Base-by-base conservation (phyloP, 2,797 vertebrate species). In the Melanotaenia boesemani region DNA sequence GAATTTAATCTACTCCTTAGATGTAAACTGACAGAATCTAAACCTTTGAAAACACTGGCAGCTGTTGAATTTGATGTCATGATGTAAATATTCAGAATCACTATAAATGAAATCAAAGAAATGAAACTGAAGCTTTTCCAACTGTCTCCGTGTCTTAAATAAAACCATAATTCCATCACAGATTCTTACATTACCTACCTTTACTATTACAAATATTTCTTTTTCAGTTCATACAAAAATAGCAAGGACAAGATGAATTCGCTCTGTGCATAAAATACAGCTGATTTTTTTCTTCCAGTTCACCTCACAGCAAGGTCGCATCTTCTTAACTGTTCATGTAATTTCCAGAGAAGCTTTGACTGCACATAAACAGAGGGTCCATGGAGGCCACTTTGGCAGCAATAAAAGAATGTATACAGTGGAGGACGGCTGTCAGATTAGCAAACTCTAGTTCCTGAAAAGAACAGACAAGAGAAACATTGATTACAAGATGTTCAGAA, bases 351-450 rank as follows among this genome's bases (percentile, higher is more conserved):
- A 95, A 85, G 86, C 94, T 95, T 84, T 97, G 96, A 88, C 92
- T 94, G 91, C 94, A 95, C 89, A 96, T 88, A 74, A 97, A 98
- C n/a, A 94, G 84, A 1, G 97, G 96, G 91, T 98, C 97, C 95
- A 98, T 90, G 44, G 96, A 96, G 84, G 97, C 96, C 94, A 98
- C 97, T 92, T 97, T 98, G 84, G 97, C 96, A 66, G 96, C 96
- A 39, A 98, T 96, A 92, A 98, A 98, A 74, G 97, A 95, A 83
- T 97, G 97, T 66, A 98, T 95, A 71, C 97, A 98, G 81, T 98
- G 96, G 76, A 98, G 95, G 83, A 99, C 96, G 0, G 95, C 95
- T 0, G 96, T 97, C 75, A 97, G 93, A 88, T 98, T 96, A 44
- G 93, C 95, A 87, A 98, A 98, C 92, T 98, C 97, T 62, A 99